These are phyloP conservation scores for Chironomus riparius DNA, from an alignment of 2,888 invertebrate species.

Conservation along the genomic window DNA sequence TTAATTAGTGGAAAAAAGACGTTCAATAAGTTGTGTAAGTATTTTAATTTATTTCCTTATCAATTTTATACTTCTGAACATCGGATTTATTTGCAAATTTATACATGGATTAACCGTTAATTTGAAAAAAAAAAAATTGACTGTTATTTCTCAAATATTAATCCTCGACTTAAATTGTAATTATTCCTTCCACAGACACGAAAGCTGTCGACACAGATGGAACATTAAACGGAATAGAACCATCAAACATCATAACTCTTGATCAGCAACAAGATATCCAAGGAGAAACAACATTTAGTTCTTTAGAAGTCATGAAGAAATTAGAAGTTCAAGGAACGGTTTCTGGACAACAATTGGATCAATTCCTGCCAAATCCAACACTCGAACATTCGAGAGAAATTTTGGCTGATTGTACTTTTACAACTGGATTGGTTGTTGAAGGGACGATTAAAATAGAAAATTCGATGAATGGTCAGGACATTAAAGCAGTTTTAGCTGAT, in stretches of 20 bases:
- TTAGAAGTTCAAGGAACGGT: slow-evolving; percentile 46
- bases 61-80: no score
- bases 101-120: no score
- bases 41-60: neutral
- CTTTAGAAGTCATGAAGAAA: slow-evolving; percentile 45
- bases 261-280: slow-evolving; percentile 40
- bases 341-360: slow-evolving; percentile 40
- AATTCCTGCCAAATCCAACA: slow-evolving; percentile 43
- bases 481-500: slow-evolving; percentile 42
- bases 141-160: no score
- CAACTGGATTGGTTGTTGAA: slow-evolving; percentile 42
- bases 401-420: slow-evolving; percentile 44
- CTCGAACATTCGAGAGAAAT: slow-evolving; percentile 41
- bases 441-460: slow-evolving; percentile 45
- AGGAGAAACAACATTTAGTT: slow-evolving; percentile 45
- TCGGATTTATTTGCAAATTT: no score
- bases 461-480: slow-evolving; percentile 39
- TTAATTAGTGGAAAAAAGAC: slow-evolving; percentile 44
- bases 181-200: slow-evolving; percentile 30
- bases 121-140: no score
- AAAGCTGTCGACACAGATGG: slow-evolving; percentile 39
- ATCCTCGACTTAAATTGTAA: neutral
- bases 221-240: slow-evolving; percentile 43
- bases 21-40: slow-evolving; percentile 40
- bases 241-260: slow-evolving; percentile 44